A percentile compares a stretch with the other conserved stretches of the same genome.
Conservation (phyloP, 2,888 invertebrate species). For the Parnassius apollo region DNA sequence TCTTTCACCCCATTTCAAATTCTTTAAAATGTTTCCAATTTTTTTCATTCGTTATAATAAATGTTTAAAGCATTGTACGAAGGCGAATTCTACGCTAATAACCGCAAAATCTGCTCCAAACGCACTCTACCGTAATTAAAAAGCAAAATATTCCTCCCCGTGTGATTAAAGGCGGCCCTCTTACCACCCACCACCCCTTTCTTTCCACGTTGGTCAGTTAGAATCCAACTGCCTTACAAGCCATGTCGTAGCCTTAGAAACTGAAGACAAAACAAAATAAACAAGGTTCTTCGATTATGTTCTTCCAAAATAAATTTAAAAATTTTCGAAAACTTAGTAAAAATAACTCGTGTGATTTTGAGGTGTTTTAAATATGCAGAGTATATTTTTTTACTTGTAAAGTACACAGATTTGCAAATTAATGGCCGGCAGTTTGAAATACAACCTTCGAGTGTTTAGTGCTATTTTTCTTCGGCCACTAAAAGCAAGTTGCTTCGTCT, state of each 20-base stretch:
- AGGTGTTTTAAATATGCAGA: background rate
- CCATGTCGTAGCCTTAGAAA: constrained; percentile 75
- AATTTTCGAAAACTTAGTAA: background rate
- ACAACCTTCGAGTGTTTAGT: constrained; percentile 52
- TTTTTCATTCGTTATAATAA: too few species aligned
- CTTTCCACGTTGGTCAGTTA: constrained; percentile 75
- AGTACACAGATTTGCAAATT: constrained; percentile 30
- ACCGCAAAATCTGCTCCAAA: constrained; percentile 55
- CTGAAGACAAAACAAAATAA: constrained; percentile 75
- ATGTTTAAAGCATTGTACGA: background rate
- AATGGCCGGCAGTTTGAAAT: constrained; percentile 50
- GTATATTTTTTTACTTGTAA: constrained; percentile 22
- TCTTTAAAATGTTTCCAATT: too few species aligned
- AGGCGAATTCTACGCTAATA: constrained; percentile 41
- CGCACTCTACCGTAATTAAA: constrained; percentile 75
- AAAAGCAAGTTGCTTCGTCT: constrained; percentile 44
- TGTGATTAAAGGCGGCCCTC: constrained; percentile 64
- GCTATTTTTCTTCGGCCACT: constrained; percentile 39
- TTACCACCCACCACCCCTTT: constrained; percentile 52
- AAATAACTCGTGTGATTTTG: background rate
- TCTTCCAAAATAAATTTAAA: constrained; percentile 20
- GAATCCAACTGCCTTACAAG: constrained; percentile 63
- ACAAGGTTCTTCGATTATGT: constrained; percentile 46
- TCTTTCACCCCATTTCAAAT: too few species aligned
- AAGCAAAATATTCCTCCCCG: constrained; percentile 73